Base-by-base conservation (phyloP, 2,888 invertebrate species). In the Callyntrura sp. region DNA sequence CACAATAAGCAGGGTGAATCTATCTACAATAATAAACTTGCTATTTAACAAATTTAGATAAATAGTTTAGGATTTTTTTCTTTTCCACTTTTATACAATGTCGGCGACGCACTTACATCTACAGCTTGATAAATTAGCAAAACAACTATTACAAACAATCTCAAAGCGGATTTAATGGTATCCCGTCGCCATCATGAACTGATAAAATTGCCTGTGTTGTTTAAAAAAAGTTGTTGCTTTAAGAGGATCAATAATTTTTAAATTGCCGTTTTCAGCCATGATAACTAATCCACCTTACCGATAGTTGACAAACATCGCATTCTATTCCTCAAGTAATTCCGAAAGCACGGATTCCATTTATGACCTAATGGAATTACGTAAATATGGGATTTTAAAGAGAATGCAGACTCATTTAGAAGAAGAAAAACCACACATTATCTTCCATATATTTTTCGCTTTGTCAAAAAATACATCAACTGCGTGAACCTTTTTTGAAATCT, bases 281-380 rank as follows among this genome's bases (percentile, higher is more conserved):
- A 88, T 45, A 48, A 62, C 65, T 84, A 88, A 88, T 83, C 88
- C 51, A 65, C 48, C 76, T 51, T 25, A 83, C 83, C 88, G 25
- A 78, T 45, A 83, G 57, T 83, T 88, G 88, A 88, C 88, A 88
- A 84, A 88, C 88, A 88, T 23, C 14, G 65, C 88, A 82, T 88
- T 73, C 76, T 73, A 45, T 17, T 43, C 35, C 28, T 25, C 55
- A 76, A n/a, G 20, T 51, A 79, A 45, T 68, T 81, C 87, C 48
- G n/a, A 20, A 81, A 81, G 45, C 81, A 73, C n/a, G 88, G 88
- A 76, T 88, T 84, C 12, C 73, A 25, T 78, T 88, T 83, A 88
- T 88, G 88, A 76, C 81, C 76, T 57, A 70, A 14, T 68, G 48
- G 82, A 76, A 82, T 73, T 55, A 20, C 17, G 20, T 51, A 76